Conservation (phyloP, 2,113 vertebrate species). For the mouse (Mus musculus) region DNA sequence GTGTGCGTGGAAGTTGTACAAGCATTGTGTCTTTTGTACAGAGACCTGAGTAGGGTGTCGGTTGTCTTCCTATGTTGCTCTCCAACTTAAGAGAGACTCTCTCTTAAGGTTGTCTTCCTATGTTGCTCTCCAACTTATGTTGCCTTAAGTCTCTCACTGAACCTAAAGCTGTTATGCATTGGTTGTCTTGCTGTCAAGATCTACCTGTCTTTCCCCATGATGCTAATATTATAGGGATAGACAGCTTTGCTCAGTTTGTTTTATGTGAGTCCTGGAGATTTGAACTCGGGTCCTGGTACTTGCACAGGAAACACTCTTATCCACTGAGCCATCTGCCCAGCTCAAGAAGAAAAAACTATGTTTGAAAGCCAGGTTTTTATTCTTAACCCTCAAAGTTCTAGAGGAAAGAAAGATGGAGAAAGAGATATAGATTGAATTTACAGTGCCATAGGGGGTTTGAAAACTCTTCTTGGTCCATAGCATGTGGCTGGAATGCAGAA, state of each 20-base stretch:
- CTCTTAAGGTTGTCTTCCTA: too few species aligned
- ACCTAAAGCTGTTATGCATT: not conserved
- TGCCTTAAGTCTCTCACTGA: not conserved
- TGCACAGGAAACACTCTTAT: not conserved
- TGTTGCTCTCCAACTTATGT: not conserved
- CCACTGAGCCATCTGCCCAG: not conserved
- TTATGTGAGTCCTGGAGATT: not conserved
- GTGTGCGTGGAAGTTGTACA: too few species aligned
- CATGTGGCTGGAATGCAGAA: not conserved
- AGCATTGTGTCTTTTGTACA: not conserved
- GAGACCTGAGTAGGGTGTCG: not conserved
- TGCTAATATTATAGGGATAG: not conserved
- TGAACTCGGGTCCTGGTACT: not conserved
- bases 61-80: not conserved
- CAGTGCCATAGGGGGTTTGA: not conserved
- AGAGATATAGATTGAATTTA: not conserved
- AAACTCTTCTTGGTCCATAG: not conserved
- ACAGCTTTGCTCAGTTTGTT: not conserved
- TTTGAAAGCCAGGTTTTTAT: slow-evolving; percentile 1
- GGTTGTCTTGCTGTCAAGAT: not conserved
- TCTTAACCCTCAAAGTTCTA: not conserved
- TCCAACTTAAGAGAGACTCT: too few species aligned
- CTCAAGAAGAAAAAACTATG: not conserved
- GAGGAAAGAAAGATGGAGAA: not conserved
- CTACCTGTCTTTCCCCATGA: not conserved